A percentile compares a stretch with the other conserved stretches of the same genome.
phyloP scores from a whole-genome alignment of 2,113 vertebrate genomes.

The Phasianus colchicus region DNA sequence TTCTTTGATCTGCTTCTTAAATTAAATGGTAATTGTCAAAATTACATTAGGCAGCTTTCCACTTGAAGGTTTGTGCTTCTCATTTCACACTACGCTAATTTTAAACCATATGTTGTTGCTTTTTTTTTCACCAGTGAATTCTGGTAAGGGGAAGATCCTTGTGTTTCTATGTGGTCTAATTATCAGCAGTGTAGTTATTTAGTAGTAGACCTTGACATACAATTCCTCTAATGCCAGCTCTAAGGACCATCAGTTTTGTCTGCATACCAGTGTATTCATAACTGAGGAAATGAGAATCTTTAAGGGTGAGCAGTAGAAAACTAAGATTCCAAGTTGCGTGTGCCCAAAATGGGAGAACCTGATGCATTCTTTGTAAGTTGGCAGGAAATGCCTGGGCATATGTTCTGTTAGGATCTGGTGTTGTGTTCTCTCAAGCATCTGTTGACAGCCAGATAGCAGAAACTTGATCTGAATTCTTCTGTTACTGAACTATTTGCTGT shows the following conservation, averaged over 20 bases:
- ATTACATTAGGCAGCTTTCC: constrained; percentile 55
- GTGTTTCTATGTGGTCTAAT: background rate
- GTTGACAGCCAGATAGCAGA: background rate
- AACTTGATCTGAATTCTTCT: background rate
- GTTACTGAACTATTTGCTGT: background rate
- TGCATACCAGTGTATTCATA: background rate
- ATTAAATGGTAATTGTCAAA: constrained; percentile 69
- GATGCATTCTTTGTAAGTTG: background rate
- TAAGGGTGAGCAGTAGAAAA: background rate
- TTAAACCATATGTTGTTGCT: background rate
- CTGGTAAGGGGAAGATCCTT: background rate
- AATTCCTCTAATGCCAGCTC: background rate
- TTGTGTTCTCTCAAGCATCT: background rate
- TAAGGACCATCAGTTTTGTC: background rate
- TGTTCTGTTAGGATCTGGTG: accelerated
- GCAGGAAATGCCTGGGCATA: accelerated
- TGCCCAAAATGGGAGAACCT: background rate
- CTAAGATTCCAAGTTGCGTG: background rate
- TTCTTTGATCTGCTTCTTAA: constrained; percentile 67
- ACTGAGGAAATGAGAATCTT: background rate
- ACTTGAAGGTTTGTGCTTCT: constrained; percentile 12
- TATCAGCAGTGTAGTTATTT: background rate
- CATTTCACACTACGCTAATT: constrained; percentile 14
- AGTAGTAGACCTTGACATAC: background rate
- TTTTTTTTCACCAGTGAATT: background rate